Evolutionary conservation across 2,113 vertebrate genomes (phyloP).

Genomic region (Scophthalmus maximus): DNA sequence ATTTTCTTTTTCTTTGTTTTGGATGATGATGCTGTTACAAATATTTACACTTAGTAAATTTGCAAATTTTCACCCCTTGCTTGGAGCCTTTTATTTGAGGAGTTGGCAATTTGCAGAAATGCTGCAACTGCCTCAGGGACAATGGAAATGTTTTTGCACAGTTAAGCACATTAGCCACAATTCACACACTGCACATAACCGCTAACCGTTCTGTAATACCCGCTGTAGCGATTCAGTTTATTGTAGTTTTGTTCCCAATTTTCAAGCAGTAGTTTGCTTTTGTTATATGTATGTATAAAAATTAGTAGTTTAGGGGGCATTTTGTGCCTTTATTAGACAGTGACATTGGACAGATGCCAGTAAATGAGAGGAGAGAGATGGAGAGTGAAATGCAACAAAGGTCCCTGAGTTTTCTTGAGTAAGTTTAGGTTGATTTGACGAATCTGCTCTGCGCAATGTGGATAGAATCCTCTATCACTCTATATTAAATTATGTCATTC

Average conservation of each 20-base stretch:
- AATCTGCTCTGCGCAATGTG: too few species aligned
- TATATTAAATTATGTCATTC: too few species aligned
- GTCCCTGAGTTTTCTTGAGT: too few species aligned
- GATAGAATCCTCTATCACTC: too few species aligned
- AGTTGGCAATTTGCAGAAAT: slow-evolving; percentile 14
- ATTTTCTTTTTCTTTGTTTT: slow-evolving; percentile 14
- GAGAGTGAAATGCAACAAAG: too few species aligned
- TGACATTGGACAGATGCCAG: not conserved
- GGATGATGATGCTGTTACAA: slow-evolving; percentile 5
- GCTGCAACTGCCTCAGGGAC: slow-evolving; percentile 1
- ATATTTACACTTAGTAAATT: not conserved
- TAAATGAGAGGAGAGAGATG: not conserved
- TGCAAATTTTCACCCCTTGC: not conserved
- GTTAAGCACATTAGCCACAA: slow-evolving; percentile 12
- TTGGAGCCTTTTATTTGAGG: not conserved
- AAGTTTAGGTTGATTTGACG: too few species aligned
- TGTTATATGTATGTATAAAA: too few species aligned
- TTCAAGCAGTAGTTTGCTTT: not conserved
- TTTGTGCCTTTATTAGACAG: not conserved
- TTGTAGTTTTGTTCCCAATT: not conserved
- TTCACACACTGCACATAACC: slow-evolving; percentile 1
- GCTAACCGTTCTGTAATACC: not conserved
- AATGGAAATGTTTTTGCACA: slow-evolving; percentile 13
- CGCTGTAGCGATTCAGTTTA: not conserved
- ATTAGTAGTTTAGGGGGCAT: not conserved